Evolutionary conservation across 1,140 invertebrate genomes (phyloP), one percentile per base, ranked within the genome.

Genomic region (Campoletis sonorensis): DNA sequence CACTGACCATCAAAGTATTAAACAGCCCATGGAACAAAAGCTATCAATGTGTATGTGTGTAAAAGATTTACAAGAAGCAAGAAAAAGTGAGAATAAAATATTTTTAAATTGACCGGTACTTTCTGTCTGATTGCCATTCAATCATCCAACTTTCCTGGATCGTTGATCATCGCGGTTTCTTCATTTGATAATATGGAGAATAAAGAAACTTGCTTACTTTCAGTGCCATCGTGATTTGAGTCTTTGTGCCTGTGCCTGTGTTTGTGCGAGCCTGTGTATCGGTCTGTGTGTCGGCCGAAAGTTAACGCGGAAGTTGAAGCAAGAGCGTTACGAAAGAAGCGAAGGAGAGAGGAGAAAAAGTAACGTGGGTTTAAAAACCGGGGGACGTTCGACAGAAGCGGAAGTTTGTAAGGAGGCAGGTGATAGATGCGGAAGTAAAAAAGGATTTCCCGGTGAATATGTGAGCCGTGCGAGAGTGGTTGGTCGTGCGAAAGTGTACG

Each of bases 301-400:
- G 23, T 23, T 26, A 30, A 4, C 13, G 70, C 58, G 72, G 54
- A 70, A 80, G 4, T 58, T 30, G 23, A 80, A 54, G 61, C 40
- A n/a, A 49, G 61, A 45, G 30, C 3, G 30, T 2, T 33, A 33
- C 23, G 18, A 21, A 73, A 45, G 51, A 67, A 77, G 21, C 13
- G 23, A 61, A 4, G 33, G 23, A n/a, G 27, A 54, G 40, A 51
- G 11, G 2, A 80, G 54, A n/a, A n/a, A n/a, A n/a, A n/a, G 79
- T 82, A 80, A 70, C 61, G 81, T 23, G 75, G 18, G 83, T 82
- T 73, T 83, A 85, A 67, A 37, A 79, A 27, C 61, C 61, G 67
- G 3, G 45, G 45, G n/a, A 79, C 18, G 26, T 18, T 70, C 30
- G 67, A 33, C 67, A 26, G 7, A 10, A 64, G 4, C 27, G 13